A percentile compares a stretch with the other conserved stretches of the same genome.
Evolutionary conservation across 2,113 vertebrate genomes (phyloP).

Genomic region (human (Homo sapiens)): GRCh38 chr2:215718501-215719000

Average conservation of each 20-base stretch:
- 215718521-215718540: constrained; percentile 58
- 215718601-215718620: constrained; percentile 36
- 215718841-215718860: not conserved
- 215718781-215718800: not conserved
- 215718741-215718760: constrained; percentile 31
- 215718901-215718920: not conserved
- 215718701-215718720: constrained; percentile 65
- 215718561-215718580: constrained; percentile 43
- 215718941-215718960: not conserved
- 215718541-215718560: constrained; percentile 39
- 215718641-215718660: constrained; percentile 40
- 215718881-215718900: not conserved
- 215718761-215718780: constrained; percentile 2
- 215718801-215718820: not conserved
- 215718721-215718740: constrained; percentile 33
- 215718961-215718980: not conserved
- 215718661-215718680: not conserved
- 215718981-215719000: not conserved
- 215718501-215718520: constrained; percentile 63
- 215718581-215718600: constrained; percentile 61
- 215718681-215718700: constrained; percentile 62
- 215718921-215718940: not conserved
- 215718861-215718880: not conserved
- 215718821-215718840: constrained; percentile 11
- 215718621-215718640: constrained; percentile 63